Evolutionary conservation across 64 coral and sea anemone species (phyloP), one percentile per base, ranked within the genome.

Genomic region (Stylophora pistillata): DNA sequence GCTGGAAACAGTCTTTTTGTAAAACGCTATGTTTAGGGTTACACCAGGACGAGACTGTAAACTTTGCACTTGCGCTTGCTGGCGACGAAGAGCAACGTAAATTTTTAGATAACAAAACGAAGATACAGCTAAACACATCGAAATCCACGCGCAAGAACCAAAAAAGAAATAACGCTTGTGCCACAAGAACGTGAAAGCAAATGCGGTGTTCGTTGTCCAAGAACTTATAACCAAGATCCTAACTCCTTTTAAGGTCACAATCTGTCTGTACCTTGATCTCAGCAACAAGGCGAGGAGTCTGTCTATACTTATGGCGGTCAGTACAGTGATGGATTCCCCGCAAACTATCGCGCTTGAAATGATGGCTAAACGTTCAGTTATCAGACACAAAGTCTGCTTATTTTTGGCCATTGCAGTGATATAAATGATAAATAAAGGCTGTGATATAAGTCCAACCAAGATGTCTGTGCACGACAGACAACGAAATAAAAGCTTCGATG

Each of bases 381-480:
- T 4, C 11, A 12, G 21, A n/a, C 64, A 68, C 23, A 28, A 12
- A 10, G 23, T 28, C 64, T 25, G 26, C 5, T 68, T 68, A 11
- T 68, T 68, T 21, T n/a, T 65, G 10, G 18, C 62, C 2, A 65
- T 27, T 25, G 23, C 21, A 5, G 5, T 66, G 20, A 66, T 1
- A n/a, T 68, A 68, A 11, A n/a, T 7, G 12, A 68, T n/a, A 68
- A 72, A 87, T 11, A 93, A 31, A 5, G 91, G 85, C 68, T 93
- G 85, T 17, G 78, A 85, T 28, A 93, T 23, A 72, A 81, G 58
- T 29, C 91, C 91, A n/a, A 88, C 75, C 56, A 18, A 53, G 62
- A 93, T 79, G 52, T 93, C 91, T 15, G 91, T 81, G 26, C 79
- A 31, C 9, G 91, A 85, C 0, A 93, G 76, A 53, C 85, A 66